Evolutionary conservation across 1,140 invertebrate genomes (phyloP), one percentile per base, ranked within the genome.

Genomic region (Whitmania pigra): DNA sequence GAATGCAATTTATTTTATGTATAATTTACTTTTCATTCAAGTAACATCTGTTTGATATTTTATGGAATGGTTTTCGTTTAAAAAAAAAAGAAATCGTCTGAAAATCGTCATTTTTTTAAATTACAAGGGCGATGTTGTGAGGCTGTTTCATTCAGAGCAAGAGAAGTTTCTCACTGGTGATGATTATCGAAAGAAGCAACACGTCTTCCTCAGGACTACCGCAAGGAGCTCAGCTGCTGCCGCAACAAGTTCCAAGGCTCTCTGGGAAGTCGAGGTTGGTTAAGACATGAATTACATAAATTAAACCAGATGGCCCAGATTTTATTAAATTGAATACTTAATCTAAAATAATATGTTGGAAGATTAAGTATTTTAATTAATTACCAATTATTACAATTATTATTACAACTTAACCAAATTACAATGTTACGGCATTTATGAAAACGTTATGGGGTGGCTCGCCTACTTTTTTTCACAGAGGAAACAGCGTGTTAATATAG

Each of bases 81-180:
- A 11, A 49, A 49, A 49, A 49, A 36, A 3, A 36, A 36, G 31
- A 36, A 36, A 36, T 36, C 31, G 31, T 36, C 31, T 3, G n/a
- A 36, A 36, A 36, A 6, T 3, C 31, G 31, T 36, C 6, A 36
- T 36, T 36, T 36, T 36, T 36, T 36, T 6, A 36, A 49, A 49
- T 49, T 70, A 53, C 29, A 74, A 86, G 85, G 94, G 95, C n/a
- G 95, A 99, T 83, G 96, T 99, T 2, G 90, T 99, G 22, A 86
- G 97, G 53, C 82, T 99, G 67, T 99, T 99, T 84, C 97, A 99
- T 82, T 94, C 95, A 5, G 96, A 99, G 79, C 90, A 97, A 80
- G 95, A 99, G 84, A 99, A 98, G 82, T 99, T 99, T 82, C 85
- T 99, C 1, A 99, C 97, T 0, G 93, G 98, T 88, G 96, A 99